Conservation (phyloP, 2,888 invertebrate species). For the Chaetoderma sp. region DNA sequence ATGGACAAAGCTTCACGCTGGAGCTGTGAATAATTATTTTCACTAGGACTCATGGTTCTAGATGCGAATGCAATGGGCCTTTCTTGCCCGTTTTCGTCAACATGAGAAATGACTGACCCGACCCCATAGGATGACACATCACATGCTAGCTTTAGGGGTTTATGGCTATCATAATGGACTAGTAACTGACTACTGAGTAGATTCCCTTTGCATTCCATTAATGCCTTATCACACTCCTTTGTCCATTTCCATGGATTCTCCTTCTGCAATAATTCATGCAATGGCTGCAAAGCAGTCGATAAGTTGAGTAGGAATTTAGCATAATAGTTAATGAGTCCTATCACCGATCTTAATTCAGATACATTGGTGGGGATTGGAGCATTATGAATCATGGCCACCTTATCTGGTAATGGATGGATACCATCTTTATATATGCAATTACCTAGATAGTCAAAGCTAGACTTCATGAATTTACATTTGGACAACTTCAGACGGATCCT, state of each 20-base stretch:
- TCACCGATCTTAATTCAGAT: constrained; percentile 42
- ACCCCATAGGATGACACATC: constrained; percentile 67
- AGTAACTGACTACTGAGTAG: constrained; percentile 40
- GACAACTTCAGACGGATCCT: constrained; percentile 35
- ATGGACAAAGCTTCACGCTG: constrained; percentile 34
- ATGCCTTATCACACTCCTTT: constrained; percentile 24
- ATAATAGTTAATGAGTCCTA: constrained; percentile 50
- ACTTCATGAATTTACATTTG: constrained; percentile 43
- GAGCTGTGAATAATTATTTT: constrained; percentile 36
- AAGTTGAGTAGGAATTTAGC: constrained; percentile 44
- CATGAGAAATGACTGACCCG: constrained; percentile 42
- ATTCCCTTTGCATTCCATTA: constrained; percentile 35
- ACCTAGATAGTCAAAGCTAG: constrained; percentile 5
- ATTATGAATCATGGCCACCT: constrained; percentile 41
- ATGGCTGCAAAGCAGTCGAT: constrained; percentile 35
- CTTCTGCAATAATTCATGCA: constrained; percentile 39
- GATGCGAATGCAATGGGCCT: constrained; percentile 34
- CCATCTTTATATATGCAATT: constrained; percentile 21
- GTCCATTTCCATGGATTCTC: constrained; percentile 36
- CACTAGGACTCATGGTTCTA: constrained; percentile 21
- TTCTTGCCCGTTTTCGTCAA: constrained; percentile 17
- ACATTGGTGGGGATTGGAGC: constrained; percentile 45
- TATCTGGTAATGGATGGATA: constrained; percentile 34
- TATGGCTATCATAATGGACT: constrained; percentile 42
- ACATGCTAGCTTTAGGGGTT: constrained; percentile 54